These are phyloP conservation scores for Dioctria linearis DNA, from an alignment of 2,888 invertebrate genomes.

Conservation along the genomic window DNA sequence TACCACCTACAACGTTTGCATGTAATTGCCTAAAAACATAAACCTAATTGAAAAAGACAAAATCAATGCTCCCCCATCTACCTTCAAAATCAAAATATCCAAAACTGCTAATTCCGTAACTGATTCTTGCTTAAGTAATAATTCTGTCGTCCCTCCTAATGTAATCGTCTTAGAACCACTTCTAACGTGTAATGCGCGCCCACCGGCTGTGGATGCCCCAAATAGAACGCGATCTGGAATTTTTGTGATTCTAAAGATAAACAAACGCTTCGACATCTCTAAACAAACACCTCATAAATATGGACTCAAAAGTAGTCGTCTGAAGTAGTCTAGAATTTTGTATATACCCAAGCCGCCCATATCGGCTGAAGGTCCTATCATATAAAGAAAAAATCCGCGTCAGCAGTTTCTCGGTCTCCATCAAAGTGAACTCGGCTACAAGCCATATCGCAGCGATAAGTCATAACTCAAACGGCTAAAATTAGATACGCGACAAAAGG, in stretches of 20 bases:
- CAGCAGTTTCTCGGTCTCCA: not conserved
- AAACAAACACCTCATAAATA: conserved; percentile 28
- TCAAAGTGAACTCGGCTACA: conserved; percentile 19
- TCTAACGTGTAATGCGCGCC: not conserved
- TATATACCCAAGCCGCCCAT: not conserved
- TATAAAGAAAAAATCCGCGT: not conserved
- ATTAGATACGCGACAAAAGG: conserved; percentile 1
- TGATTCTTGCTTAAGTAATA: conserved; percentile 6
- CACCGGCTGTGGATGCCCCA: conserved; percentile 6
- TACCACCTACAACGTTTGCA: too few species aligned
- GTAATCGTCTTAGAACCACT: conserved; percentile 9
- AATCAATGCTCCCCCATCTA: too few species aligned
- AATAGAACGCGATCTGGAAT: conserved; percentile 5
- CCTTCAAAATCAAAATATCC: not conserved
- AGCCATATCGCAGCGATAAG: conserved; percentile 23
- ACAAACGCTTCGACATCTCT: conserved; percentile 31
- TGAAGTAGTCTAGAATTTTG: not conserved
- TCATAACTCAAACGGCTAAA: conserved; percentile 41
- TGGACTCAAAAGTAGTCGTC: not conserved
- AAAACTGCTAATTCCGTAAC: not conserved
- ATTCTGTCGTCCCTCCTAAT: conserved; percentile 2
- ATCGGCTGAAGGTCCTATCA: not conserved
- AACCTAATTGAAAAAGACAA: too few species aligned
- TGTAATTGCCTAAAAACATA: too few species aligned
- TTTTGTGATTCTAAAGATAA: conserved; percentile 20